Evolutionary conservation across 1,140 invertebrate genomes (phyloP).

Genomic region (Drosophila paulistorum): DNA sequence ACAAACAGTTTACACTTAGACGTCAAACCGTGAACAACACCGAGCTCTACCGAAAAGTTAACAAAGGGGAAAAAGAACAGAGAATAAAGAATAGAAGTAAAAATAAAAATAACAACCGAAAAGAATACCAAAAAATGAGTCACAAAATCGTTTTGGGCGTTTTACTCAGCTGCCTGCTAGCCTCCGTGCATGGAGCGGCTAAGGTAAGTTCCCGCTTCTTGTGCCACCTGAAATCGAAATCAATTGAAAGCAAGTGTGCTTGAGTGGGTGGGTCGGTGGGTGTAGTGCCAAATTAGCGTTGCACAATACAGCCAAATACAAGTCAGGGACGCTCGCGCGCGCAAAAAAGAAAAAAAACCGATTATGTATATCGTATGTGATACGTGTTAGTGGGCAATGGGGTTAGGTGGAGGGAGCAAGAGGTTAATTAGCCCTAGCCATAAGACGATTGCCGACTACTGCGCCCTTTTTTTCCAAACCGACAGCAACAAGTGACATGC

Average conservation of each 20-base stretch:
- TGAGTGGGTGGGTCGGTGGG: neutral
- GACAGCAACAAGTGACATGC: constrained; percentile 67
- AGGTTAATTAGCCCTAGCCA: constrained; percentile 11
- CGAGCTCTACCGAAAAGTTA: constrained; percentile 19
- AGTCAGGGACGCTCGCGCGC: constrained; percentile 36
- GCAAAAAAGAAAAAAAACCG: neutral
- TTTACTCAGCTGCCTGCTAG: constrained; percentile 64
- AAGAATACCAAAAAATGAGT: constrained; percentile 58
- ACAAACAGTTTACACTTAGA: constrained; percentile 62
- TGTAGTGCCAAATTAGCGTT: constrained; percentile 20
- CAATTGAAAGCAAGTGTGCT: neutral
- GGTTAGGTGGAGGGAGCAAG: neutral
- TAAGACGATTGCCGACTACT: constrained; percentile 29
- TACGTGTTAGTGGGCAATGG: constrained; percentile 32
- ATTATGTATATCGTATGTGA: constrained; percentile 23
- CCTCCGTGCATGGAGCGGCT: constrained; percentile 62
- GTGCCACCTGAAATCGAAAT: constrained; percentile 31
- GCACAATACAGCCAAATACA: constrained; percentile 38
- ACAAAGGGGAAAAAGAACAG: constrained; percentile 14
- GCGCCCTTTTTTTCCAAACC: constrained; percentile 45
- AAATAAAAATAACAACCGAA: constrained; percentile 15
- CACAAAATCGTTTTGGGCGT: constrained; percentile 60
- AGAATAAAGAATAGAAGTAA: constrained; percentile 28
- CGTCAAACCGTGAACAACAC: constrained; percentile 52
- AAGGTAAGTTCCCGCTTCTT: constrained; percentile 62